phyloP scores from a whole-genome alignment of 2,113 vertebrate genomes.

The Chiloscyllium plagiosum region DNA sequence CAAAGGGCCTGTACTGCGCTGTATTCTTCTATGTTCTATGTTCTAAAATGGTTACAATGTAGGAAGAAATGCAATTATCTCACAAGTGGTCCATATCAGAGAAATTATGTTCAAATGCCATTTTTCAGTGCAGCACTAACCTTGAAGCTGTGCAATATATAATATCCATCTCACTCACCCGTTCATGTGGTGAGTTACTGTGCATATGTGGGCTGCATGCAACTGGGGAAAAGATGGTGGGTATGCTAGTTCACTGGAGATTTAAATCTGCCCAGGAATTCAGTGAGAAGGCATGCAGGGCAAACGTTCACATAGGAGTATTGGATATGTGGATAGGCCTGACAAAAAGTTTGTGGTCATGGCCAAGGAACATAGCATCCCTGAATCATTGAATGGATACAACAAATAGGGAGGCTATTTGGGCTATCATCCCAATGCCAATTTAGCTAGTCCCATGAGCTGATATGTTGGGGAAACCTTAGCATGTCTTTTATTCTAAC shows the following conservation, averaged over 20 bases:
- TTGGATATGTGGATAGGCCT: background rate
- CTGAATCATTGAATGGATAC: background rate
- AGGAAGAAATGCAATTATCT: too few species aligned
- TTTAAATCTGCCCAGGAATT: background rate
- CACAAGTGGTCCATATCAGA: too few species aligned
- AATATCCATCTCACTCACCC: too few species aligned
- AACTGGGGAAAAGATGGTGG: background rate
- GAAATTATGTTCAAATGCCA: too few species aligned
- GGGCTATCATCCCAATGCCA: background rate
- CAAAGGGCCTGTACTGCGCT: too few species aligned
- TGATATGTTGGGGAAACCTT: too few species aligned
- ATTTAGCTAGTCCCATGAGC: background rate
- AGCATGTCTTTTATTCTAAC: background rate
- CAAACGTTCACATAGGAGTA: background rate
- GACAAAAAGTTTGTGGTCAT: background rate
- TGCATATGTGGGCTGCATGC: background rate
- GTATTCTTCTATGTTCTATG: too few species aligned
- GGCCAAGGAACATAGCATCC: background rate
- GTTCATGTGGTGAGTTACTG: background rate
- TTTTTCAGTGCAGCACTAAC: too few species aligned
- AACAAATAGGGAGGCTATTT: background rate
- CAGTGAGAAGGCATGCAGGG: background rate
- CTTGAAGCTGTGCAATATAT: too few species aligned
- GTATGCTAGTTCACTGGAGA: background rate
- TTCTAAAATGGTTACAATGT: too few species aligned